Evolutionary conservation across 2,888 invertebrate species (phyloP).

Genomic region (Entomobrya proxima): DNA sequence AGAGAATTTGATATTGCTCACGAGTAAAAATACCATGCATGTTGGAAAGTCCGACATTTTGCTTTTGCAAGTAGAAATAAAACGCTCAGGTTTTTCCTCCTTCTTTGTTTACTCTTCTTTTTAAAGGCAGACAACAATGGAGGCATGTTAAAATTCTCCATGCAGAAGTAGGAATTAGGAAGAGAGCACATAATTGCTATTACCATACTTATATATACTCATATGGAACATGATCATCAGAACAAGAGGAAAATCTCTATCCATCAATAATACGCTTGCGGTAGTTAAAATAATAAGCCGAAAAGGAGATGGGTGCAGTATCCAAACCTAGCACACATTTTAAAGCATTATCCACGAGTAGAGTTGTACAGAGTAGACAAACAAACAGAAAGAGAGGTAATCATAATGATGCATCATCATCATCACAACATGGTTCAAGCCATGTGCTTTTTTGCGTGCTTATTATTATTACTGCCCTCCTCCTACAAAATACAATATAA

Average conservation of each 20-base stretch:
- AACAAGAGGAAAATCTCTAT: constrained; percentile 4
- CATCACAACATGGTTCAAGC: not conserved
- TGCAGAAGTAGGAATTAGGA: constrained; percentile 66
- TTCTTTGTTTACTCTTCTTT: not conserved
- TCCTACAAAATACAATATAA: too few relatives aligned
- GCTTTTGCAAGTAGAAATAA: constrained; percentile 7
- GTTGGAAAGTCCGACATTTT: too few relatives aligned
- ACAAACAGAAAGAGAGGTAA: too few relatives aligned
- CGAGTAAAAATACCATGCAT: too few relatives aligned
- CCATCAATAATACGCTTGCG: constrained; percentile 46
- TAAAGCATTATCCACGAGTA: too few relatives aligned
- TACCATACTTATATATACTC: constrained; percentile 4
- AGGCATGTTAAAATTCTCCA: not conserved
- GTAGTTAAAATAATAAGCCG: constrained; percentile 42
- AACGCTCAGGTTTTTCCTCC: not conserved
- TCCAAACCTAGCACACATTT: not conserved
- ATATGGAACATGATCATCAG: constrained; percentile 21
- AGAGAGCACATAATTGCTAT: constrained; percentile 56
- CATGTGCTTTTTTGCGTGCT: constrained; percentile 61
- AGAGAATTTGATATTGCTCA: too few relatives aligned
- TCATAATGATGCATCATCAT: constrained; percentile 14
- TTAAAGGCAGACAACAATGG: too few relatives aligned
- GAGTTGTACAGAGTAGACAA: too few relatives aligned
- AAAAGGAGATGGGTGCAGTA: not conserved
- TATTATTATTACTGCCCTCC: not conserved